phyloP scores from a whole-genome alignment of 2,888 invertebrate genomes.

The Pheosia tremula region DNA sequence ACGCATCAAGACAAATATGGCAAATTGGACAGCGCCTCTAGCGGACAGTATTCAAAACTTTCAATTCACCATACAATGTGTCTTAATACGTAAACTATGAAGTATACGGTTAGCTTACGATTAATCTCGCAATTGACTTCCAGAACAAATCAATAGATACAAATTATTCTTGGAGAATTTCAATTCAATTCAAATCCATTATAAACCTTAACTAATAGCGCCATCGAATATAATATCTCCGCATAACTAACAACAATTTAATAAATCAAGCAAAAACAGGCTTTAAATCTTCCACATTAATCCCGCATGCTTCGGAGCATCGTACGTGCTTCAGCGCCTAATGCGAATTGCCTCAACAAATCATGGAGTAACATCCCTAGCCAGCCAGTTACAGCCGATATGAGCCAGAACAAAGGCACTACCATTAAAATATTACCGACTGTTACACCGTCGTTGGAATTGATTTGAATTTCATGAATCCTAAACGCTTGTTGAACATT shows the following conservation, averaged over 20 bases:
- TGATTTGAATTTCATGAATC: conserved; percentile 17
- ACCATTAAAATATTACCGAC: conserved; percentile 33
- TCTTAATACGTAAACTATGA: no score
- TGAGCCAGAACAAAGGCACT: conserved; percentile 48
- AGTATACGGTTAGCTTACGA: no score
- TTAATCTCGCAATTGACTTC: no score
- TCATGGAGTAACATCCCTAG: conserved; percentile 38
- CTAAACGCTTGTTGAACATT: conserved; percentile 7
- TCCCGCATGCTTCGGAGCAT: conserved; percentile 18
- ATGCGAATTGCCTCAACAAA: conserved; percentile 33
- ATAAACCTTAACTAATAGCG: background rate
- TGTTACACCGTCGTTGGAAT: conserved; percentile 42
- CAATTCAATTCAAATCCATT: background rate
- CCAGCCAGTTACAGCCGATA: conserved; percentile 36
- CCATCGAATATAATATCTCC: conserved; percentile 7
- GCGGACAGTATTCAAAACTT: no score
- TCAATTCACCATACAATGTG: no score
- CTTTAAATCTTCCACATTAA: conserved; percentile 23
- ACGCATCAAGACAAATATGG: no score
- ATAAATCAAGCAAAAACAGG: conserved; percentile 12
- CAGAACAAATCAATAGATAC: no score
- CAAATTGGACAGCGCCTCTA: no score
- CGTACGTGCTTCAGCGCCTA: conserved; percentile 17
- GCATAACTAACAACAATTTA: conserved; percentile 20
- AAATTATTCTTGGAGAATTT: background rate